These are phyloP conservation scores for Knipowitschia caucasica DNA, from an alignment of 2,797 vertebrate genomes.

Conservation along the genomic window DNA sequence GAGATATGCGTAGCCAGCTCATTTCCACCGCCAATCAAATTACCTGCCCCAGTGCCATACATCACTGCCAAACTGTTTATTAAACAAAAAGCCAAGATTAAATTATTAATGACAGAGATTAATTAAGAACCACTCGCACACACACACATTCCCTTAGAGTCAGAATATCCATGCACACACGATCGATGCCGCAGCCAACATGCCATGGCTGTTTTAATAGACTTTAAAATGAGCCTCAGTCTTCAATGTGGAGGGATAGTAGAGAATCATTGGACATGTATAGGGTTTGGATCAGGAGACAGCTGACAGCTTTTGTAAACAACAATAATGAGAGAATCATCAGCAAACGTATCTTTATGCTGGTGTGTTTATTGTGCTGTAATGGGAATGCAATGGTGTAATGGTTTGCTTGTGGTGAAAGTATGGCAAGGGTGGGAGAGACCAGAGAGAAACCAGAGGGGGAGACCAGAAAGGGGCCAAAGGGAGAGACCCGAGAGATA, in stretches of 20 bases:
- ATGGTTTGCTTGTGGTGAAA: slow-evolving; percentile 34
- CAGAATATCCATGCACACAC: slow-evolving; percentile 1
- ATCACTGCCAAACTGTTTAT: slow-evolving; percentile 79
- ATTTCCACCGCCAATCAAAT: slow-evolving; percentile 76
- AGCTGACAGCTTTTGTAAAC: slow-evolving; percentile 19
- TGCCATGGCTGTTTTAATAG: slow-evolving; percentile 22
- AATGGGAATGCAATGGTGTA: slow-evolving; percentile 37
- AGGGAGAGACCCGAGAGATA: too few species aligned
- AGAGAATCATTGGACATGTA: slow-evolving; percentile 17
- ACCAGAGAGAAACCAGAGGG: too few species aligned
- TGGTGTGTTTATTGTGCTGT: slow-evolving; percentile 50
- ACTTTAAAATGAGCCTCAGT: slow-evolving; percentile 23
- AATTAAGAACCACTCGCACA: slow-evolving; percentile 61
- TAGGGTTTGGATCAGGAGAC: slow-evolving; percentile 24
- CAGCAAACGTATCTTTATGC: slow-evolving; percentile 61
- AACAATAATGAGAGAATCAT: slow-evolving; percentile 45
- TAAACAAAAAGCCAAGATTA: slow-evolving; percentile 78
- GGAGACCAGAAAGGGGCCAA: too few species aligned
- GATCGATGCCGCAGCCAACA: slow-evolving; percentile 19
- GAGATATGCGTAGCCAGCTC: slow-evolving; percentile 68
- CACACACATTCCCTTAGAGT: slow-evolving; percentile 24
- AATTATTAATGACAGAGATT: slow-evolving; percentile 79
- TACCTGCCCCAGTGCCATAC: slow-evolving; percentile 74
- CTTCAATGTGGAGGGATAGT: background rate
- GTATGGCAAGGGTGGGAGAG: too few species aligned